Conservation (phyloP, 2,797 vertebrate genomes). For the Micrastur ruficollis region DNA sequence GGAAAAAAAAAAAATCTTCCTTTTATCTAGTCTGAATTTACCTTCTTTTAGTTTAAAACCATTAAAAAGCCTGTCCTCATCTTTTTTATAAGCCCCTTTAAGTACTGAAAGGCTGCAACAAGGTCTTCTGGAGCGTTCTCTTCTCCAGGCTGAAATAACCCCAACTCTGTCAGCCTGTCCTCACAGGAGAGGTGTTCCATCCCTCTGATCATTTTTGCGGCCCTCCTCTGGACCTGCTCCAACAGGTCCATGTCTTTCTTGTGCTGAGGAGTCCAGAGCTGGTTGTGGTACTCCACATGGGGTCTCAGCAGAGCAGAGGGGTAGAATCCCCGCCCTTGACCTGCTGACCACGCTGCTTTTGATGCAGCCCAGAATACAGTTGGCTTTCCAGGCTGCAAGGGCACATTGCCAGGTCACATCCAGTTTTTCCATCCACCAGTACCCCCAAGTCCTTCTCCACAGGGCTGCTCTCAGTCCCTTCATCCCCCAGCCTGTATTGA, state of each 20-base stretch:
- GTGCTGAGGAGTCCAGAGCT: neutral
- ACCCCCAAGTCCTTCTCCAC: neutral
- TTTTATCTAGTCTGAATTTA: neutral
- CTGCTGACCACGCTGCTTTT: neutral
- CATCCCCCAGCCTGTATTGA: neutral
- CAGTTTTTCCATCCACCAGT: neutral
- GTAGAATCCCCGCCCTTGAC: neutral
- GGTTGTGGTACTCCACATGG: neutral
- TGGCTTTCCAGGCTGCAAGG: neutral
- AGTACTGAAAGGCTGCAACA: no score
- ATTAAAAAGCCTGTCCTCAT: neutral
- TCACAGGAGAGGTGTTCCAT: neutral
- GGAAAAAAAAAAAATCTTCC: neutral
- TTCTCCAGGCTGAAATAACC: no score
- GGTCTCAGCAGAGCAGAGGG: neutral
- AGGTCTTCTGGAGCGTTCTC: no score
- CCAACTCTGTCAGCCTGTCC: no score
- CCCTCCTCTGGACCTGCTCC: neutral
- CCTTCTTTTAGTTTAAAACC: neutral
- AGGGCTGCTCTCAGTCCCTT: neutral
- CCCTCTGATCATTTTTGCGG: neutral
- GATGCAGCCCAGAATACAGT: accelerated
- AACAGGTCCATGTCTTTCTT: neutral
- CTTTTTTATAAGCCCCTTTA: no score
- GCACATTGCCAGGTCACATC: accelerated